Percentiles rank a stretch among this genome's conserved stretches.
phyloP scores from a whole-genome alignment of 2,113 vertebrate genomes.

The Fukomys damarensis region DNA sequence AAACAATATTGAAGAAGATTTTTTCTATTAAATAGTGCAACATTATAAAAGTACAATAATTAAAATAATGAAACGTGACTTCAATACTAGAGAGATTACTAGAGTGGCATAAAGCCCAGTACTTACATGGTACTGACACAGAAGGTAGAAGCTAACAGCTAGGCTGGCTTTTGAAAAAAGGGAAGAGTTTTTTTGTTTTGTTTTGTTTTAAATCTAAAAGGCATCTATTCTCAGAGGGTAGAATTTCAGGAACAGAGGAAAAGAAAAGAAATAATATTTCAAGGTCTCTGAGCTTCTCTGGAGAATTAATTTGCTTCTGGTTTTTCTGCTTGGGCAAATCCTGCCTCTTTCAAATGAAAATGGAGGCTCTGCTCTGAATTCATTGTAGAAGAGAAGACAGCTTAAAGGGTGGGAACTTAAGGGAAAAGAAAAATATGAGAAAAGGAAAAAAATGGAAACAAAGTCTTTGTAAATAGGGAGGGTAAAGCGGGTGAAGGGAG shows the following conservation, averaged over 20 bases:
- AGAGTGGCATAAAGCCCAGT: neutral
- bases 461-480: no score
- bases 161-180: neutral
- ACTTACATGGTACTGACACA: neutral
- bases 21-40: neutral
- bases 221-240: neutral
- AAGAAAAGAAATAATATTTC: neutral
- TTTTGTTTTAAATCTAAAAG: no score
- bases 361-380: neutral
- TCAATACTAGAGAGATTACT: neutral
- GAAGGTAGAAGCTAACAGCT: neutral
- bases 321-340: neutral
- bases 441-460: no score
- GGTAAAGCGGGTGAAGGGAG: no score
- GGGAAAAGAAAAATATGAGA: no score
- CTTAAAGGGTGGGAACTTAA: neutral
- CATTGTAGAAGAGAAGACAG: neutral
- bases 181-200: neutral
- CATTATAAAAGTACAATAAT: neutral
- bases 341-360: neutral
- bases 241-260: neutral
- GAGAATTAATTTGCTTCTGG: neutral
- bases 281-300: neutral
- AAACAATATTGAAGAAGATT: neutral
- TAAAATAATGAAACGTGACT: neutral